A percentile compares a stretch with the other conserved stretches of the same genome.
Evolutionary conservation across 2,797 vertebrate species (phyloP).

Genomic region (Sparus aurata): DNA sequence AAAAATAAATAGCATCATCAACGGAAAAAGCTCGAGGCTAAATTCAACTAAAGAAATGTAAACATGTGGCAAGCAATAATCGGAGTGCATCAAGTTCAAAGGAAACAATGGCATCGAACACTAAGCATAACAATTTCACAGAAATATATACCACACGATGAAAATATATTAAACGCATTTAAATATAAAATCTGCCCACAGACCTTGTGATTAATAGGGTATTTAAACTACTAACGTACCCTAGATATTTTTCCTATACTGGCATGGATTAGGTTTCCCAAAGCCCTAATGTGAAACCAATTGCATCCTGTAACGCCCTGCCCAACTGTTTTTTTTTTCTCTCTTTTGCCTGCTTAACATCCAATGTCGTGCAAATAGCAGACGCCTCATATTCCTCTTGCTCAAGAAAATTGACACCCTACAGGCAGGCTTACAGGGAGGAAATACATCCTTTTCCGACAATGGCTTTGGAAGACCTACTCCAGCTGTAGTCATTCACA

Average conservation of each 20-base stretch:
- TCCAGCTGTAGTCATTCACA: slow-evolving; percentile 54
- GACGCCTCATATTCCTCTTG: slow-evolving; percentile 11
- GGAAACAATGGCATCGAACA: slow-evolving; percentile 35
- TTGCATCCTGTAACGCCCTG: neutral
- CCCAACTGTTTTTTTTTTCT: neutral
- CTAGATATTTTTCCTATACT: slow-evolving; percentile 25
- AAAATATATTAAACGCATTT: slow-evolving; percentile 56
- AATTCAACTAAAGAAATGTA: slow-evolving; percentile 49
- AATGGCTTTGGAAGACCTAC: slow-evolving; percentile 55
- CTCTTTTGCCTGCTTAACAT: slow-evolving; percentile 12
- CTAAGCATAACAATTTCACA: slow-evolving; percentile 28
- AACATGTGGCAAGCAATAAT: slow-evolving; percentile 53
- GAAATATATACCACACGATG: slow-evolving; percentile 36
- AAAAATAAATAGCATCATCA: slow-evolving; percentile 64
- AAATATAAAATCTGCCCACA: slow-evolving; percentile 55
- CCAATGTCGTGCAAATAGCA: slow-evolving; percentile 15
- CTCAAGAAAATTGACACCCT: slow-evolving; percentile 20
- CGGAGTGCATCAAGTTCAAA: slow-evolving; percentile 43
- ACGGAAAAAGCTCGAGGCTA: neutral
- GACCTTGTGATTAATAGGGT: slow-evolving; percentile 10
- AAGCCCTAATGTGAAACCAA: slow-evolving; percentile 14
- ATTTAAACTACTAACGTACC: slow-evolving; percentile 16
- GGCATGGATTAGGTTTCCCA: slow-evolving; percentile 18
- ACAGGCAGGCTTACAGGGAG: slow-evolving; percentile 19
- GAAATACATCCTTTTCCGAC: slow-evolving; percentile 23